Evolutionary conservation across 2,797 vertebrate species (phyloP).

Genomic region (Leuciscus waleckii): DNA sequence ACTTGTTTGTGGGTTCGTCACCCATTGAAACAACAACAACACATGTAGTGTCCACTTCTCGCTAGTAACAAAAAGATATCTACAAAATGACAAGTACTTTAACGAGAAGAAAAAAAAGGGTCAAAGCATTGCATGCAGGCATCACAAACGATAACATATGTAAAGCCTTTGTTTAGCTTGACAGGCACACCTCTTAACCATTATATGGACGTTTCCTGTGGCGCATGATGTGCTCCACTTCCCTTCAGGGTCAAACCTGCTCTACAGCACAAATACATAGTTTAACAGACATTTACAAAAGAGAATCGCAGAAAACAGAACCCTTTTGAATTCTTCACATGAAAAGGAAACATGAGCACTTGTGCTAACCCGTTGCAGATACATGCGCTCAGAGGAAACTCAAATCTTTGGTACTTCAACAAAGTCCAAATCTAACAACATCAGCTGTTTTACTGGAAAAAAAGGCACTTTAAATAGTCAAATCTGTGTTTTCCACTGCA

Average conservation of each 20-base stretch:
- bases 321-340: conserved; percentile 48
- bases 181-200: conserved; percentile 55
- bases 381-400: conserved; percentile 44
- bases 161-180: conserved; percentile 62
- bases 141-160: conserved; percentile 43
- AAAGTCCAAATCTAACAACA: conserved; percentile 27
- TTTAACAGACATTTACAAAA: conserved; percentile 58
- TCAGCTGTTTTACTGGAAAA: conserved; percentile 45
- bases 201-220: conserved; percentile 54
- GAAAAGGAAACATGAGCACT: conserved; percentile 49
- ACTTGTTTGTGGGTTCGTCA: conserved; percentile 57
- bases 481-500: conserved; percentile 61
- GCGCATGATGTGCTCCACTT: conserved; percentile 37
- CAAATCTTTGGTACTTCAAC: conserved; percentile 63
- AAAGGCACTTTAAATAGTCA: conserved; percentile 67
- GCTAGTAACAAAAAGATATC: conserved; percentile 63
- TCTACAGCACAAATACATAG: conserved; percentile 53
- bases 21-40: conserved; percentile 55
- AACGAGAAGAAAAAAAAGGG: conserved; percentile 28
- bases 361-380: conserved; percentile 49
- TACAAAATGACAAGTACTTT: conserved; percentile 64
- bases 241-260: conserved; percentile 49
- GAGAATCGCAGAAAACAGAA: conserved; percentile 32
- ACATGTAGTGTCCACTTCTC: conserved; percentile 66
- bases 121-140: conserved; percentile 58